Conservation (phyloP, 1,140 invertebrate species). For the Medauroidea extradentata region DNA sequence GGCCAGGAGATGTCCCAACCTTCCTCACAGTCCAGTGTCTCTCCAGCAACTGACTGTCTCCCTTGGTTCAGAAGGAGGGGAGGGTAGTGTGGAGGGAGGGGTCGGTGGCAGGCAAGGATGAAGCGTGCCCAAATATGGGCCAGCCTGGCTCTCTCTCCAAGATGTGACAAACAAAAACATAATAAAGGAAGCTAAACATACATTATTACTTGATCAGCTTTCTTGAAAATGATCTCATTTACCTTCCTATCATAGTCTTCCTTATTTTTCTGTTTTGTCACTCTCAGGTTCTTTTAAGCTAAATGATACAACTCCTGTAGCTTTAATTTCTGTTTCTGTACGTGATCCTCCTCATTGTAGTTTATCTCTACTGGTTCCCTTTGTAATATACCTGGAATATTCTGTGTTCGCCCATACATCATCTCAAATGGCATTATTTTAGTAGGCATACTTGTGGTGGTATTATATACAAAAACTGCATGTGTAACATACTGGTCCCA, state of each 20-base stretch:
- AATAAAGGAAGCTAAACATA: too few relatives aligned
- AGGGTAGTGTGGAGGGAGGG: too few relatives aligned
- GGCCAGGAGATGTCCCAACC: too few relatives aligned
- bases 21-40: too few relatives aligned
- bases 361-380: background rate
- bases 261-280: too few relatives aligned
- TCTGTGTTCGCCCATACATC: constrained; percentile 30
- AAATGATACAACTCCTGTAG: too few relatives aligned
- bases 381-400: constrained; percentile 16
- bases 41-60: too few relatives aligned
- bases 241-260: background rate
- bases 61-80: too few relatives aligned
- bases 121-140: too few relatives aligned
- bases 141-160: too few relatives aligned
- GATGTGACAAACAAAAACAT: too few relatives aligned
- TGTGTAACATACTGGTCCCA: constrained; percentile 30
- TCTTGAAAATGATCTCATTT: background rate
- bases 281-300: background rate
- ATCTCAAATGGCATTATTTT: constrained; percentile 31
- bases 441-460: constrained; percentile 29
- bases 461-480: constrained; percentile 27
- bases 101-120: too few relatives aligned
- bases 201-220: background rate
- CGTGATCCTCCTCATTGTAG: background rate
- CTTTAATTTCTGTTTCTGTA: background rate